phyloP scores from a whole-genome alignment of 1,140 invertebrate species.

The Bicyclus anynana region DNA sequence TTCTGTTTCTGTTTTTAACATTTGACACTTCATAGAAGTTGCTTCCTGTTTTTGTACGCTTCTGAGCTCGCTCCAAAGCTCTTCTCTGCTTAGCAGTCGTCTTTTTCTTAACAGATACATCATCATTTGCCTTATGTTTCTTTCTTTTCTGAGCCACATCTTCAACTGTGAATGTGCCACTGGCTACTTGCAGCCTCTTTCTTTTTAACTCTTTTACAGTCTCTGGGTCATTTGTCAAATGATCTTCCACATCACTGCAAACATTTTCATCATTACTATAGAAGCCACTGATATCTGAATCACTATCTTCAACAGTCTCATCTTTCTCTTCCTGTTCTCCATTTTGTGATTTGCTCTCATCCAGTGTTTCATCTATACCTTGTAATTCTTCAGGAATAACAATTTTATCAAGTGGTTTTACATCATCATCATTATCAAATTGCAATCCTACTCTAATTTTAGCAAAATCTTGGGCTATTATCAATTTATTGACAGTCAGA shows the following conservation, averaged over 20 bases:
- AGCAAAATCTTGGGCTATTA: constrained; percentile 86
- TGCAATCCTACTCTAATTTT: constrained; percentile 87
- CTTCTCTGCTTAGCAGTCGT: constrained; percentile 88
- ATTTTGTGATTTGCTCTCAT: constrained; percentile 46
- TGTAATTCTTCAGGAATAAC: constrained; percentile 77
- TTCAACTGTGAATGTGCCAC: constrained; percentile 80
- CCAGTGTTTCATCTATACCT: constrained; percentile 64
- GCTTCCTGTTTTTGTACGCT: constrained; percentile 92
- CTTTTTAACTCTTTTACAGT: constrained; percentile 61
- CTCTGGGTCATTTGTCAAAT: constrained; percentile 72
- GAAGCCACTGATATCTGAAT: constrained; percentile 80
- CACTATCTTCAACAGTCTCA: constrained; percentile 72
- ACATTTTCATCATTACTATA: constrained; percentile 80
- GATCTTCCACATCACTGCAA: constrained; percentile 68
- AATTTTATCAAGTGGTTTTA: constrained; percentile 79
- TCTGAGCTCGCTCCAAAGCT: constrained; percentile 84
- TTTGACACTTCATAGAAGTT: constrained; percentile 96
- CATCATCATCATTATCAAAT: constrained; percentile 84
- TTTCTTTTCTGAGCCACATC: constrained; percentile 48
- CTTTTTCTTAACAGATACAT: constrained; percentile 60
- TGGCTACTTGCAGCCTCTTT: constrained; percentile 75
- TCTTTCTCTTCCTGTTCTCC: constrained; percentile 68
- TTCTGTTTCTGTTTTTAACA: constrained; percentile 92
- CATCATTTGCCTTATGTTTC: constrained; percentile 40
- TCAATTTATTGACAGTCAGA: constrained; percentile 65